Percentiles rank a stretch among this genome's conserved stretches.
These are phyloP conservation scores for Saccopteryx bilineata DNA, from an alignment of 2,113 vertebrate genomes.

Conservation along the genomic window DNA sequence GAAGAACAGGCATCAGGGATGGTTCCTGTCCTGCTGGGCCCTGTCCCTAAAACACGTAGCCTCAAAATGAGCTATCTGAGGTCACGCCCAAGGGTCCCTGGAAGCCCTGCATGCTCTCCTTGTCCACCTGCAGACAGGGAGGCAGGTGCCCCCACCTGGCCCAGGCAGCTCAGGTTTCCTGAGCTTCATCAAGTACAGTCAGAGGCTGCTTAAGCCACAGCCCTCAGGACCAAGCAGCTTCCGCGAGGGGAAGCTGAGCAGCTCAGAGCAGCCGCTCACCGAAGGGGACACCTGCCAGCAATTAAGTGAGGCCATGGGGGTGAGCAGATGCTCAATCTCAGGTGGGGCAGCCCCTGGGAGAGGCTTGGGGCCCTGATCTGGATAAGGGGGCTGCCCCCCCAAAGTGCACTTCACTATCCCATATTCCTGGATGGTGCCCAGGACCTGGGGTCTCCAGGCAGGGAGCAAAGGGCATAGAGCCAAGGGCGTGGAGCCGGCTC, in stretches of 20 bases:
- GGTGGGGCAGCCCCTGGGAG: not conserved
- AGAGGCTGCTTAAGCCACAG: not conserved
- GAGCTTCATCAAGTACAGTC: not conserved
- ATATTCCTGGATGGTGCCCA: not conserved
- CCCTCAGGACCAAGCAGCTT: not conserved
- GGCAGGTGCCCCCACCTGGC: not conserved
- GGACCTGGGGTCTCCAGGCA: too few relatives aligned
- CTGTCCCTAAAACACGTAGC: not conserved
- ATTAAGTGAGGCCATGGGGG: not conserved
- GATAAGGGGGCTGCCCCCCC: not conserved
- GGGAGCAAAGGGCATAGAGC: accelerated
- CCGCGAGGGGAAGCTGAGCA: not conserved
- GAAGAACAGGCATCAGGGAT: conserved; percentile 44
- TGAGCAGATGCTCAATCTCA: not conserved
- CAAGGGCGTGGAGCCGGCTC: conserved; percentile 68
- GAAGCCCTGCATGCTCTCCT: not conserved
- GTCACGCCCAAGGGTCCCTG: too few relatives aligned
- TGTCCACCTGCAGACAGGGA: not conserved
- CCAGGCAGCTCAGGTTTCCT: not conserved
- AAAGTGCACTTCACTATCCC: too few relatives aligned
- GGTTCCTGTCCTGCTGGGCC: not conserved
- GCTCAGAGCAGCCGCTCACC: conserved; percentile 70
- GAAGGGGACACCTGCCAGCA: conserved; percentile 62
- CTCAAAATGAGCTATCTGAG: not conserved
- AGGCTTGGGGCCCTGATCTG: not conserved